Evolutionary conservation across 2,888 invertebrate species (phyloP).

Genomic region (Isotomurus palustris): DNA sequence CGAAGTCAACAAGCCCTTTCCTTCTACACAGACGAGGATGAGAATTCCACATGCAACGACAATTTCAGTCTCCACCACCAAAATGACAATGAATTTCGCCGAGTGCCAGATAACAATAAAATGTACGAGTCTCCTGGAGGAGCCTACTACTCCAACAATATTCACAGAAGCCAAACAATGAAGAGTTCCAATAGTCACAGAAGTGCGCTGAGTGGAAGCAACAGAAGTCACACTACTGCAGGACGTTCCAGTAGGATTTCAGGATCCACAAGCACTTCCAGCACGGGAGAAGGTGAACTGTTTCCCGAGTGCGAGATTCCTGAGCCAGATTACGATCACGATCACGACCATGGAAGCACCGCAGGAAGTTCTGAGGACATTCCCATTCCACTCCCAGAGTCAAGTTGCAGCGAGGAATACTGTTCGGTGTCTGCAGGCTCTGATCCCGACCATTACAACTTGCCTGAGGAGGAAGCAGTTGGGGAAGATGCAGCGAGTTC

Average conservation of each 20-base stretch:
- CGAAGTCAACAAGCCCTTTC: slow-evolving; percentile 26
- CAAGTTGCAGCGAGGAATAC: slow-evolving; percentile 39
- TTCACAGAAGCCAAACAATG: slow-evolving; percentile 31
- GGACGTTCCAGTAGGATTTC: slow-evolving; percentile 22
- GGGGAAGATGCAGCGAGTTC: slow-evolving; percentile 23
- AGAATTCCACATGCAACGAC: background rate
- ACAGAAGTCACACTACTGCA: slow-evolving; percentile 27
- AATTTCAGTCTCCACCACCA: background rate
- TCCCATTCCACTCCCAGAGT: slow-evolving; percentile 37
- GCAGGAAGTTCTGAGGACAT: slow-evolving; percentile 40
- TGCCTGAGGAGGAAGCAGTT: slow-evolving; percentile 24
- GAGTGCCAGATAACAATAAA: slow-evolving; percentile 1
- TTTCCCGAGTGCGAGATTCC: slow-evolving; percentile 43
- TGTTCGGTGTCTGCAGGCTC: slow-evolving; percentile 34
- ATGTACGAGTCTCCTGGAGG: background rate
- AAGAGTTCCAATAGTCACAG: slow-evolving; percentile 17
- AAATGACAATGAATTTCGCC: background rate
- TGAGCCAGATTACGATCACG: slow-evolving; percentile 46
- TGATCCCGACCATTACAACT: slow-evolving; percentile 32
- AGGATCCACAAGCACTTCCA: slow-evolving; percentile 30
- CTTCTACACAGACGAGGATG: slow-evolving; percentile 19
- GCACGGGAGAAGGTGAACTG: slow-evolving; percentile 29
- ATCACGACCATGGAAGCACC: no score
- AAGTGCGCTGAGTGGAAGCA: slow-evolving; percentile 9
- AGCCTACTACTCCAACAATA: slow-evolving; percentile 8